Evolutionary conservation across 2,113 vertebrate species (phyloP), one percentile per base, ranked within the genome.

Genomic region (Prietella phreatophila): DNA sequence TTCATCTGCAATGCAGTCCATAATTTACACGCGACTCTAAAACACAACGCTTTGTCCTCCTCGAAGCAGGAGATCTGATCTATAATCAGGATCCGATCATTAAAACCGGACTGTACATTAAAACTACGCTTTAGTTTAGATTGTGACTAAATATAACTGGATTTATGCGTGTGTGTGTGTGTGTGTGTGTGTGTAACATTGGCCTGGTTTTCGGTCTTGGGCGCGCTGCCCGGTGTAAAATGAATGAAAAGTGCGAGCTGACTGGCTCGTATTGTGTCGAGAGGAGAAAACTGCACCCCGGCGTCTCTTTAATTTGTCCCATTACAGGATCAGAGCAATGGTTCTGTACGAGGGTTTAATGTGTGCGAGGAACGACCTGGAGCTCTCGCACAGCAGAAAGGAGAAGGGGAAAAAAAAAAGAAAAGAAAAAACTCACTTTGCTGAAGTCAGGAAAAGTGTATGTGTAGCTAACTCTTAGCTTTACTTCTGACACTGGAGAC

Each of bases 291-390:
- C 89, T 88, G 87, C 82, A 89, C 89, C 91, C 82, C 9, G 84
- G 87, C 86, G 76, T 85, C 61, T 86, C 89, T 93, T 92, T 93
- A 93, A 93, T 92, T 90, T 86, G 82, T 90, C 89, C 90, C 92
- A 93, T 93, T 93, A 93, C 91, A 92, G 89, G 91, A 88, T 87
- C 89, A 63, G 55, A 76, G 86, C 87, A 88, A 71, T 90, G 85
- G 90, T 91, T 92, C 91, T 93, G 84, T 27, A 90, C 88, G 88
- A 89, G 82, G 84, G 11, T 93, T 93, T 92, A 93, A 94, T 92
- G 89, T 92, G 89, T 89, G 91, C 90, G 91, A 91, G 89, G 82
- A 73, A 39, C 90, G 91, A 73, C 75, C 79, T 67, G 50, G 56
- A 17, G 82, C 30, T 86, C 42, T 22, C 27, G 22, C 42, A 47